phyloP scores from a whole-genome alignment of 2,888 invertebrate genomes.

The Harpalus rufipes region DNA sequence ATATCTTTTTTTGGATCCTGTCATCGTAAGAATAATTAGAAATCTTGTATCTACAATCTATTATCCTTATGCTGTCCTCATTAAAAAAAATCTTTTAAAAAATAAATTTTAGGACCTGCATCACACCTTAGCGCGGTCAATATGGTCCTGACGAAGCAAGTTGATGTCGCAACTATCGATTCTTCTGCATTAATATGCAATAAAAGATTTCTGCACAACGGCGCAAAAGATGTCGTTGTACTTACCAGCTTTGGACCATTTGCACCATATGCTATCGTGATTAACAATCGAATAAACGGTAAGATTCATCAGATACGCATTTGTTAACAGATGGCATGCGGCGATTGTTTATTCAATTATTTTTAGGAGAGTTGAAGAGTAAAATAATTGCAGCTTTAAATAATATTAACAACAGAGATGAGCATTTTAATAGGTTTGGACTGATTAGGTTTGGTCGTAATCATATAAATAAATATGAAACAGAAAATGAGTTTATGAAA shows the following conservation, averaged over 20 bases:
- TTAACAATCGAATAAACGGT: conserved; percentile 81
- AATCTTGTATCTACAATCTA: not conserved
- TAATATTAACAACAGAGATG: conserved; percentile 30
- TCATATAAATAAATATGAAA: conserved; percentile 35
- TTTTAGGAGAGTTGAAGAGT: conserved; percentile 59
- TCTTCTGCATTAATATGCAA: conserved; percentile 80
- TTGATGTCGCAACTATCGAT: conserved; percentile 83
- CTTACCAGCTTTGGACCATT: conserved; percentile 83
- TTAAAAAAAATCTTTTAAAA: conserved; percentile 69
- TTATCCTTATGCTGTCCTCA: not conserved
- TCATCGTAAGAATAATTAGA: conserved; percentile 75
- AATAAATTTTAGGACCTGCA: conserved; percentile 77
- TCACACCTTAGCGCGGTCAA: conserved; percentile 82
- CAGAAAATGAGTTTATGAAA: conserved; percentile 54
- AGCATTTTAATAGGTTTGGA: conserved; percentile 49
- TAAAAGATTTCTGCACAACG: conserved; percentile 80
- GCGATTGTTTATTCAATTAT: conserved; percentile 11
- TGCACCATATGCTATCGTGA: conserved; percentile 83
- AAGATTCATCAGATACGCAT: conserved; percentile 62
- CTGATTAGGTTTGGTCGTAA: conserved; percentile 49
- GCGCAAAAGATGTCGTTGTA: conserved; percentile 79
- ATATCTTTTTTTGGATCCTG: conserved; percentile 81
- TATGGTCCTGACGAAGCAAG: conserved; percentile 82
- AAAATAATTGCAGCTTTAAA: conserved; percentile 47
- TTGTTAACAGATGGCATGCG: conserved; percentile 36